A percentile compares a stretch with the other conserved stretches of the same genome.
phyloP scores from a whole-genome alignment of 2,797 vertebrate species.

The Sebastes oblongus region DNA sequence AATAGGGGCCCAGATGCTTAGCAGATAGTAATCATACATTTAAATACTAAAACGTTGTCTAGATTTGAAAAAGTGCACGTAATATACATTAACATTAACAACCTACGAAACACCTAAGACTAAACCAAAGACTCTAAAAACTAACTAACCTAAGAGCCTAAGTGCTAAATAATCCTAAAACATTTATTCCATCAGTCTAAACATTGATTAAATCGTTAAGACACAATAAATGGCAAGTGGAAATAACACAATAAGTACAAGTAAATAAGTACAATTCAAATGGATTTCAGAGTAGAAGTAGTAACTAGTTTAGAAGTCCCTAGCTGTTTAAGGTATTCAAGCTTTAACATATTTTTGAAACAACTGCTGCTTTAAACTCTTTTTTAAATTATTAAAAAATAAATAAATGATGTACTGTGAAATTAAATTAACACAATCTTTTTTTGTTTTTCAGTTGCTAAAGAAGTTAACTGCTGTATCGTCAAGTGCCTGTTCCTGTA shows the following conservation, averaged over 20 bases:
- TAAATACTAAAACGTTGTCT: no score
- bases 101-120: no score
- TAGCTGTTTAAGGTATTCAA: no score
- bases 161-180: background rate
- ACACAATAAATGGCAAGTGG: background rate
- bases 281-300: background rate
- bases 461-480: background rate
- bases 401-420: no score
- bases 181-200: background rate
- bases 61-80: background rate
- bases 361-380: no score
- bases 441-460: background rate
- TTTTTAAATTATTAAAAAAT: no score
- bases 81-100: background rate
- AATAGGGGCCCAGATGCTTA: no score
- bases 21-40: no score
- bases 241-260: background rate
- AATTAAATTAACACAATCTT: background rate
- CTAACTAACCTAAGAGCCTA: background rate
- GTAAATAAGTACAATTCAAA: background rate
- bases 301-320: constrained; percentile 4
- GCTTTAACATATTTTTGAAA: no score
- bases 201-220: background rate
- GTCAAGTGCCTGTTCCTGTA: background rate
- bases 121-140: background rate